Evolutionary conservation across 2,888 invertebrate genomes (phyloP).

Genomic region (Amblyjoppa fuscipennis): DNA sequence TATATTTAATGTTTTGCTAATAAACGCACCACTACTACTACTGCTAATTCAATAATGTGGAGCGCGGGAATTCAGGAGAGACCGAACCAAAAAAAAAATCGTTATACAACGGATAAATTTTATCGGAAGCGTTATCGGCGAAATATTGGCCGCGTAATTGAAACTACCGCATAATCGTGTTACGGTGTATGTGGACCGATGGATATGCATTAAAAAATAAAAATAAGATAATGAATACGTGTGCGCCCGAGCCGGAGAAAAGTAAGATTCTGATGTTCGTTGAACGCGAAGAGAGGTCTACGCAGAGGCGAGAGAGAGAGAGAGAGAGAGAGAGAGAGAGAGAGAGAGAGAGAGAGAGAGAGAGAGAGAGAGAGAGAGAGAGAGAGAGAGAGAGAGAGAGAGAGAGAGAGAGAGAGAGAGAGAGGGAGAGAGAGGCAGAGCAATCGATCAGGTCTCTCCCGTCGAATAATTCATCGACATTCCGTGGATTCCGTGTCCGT

Average conservation of each 20-base stretch:
- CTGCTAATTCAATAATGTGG: neutral
- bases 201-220: neutral
- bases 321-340: constrained; percentile 18
- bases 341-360: constrained; percentile 1
- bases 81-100: neutral
- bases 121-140: neutral
- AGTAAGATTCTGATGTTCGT: constrained; percentile 58
- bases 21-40: too few relatives aligned
- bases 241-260: constrained; percentile 45
- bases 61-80: neutral
- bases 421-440: neutral
- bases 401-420: constrained; percentile 22
- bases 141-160: neutral
- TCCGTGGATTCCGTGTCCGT: constrained; percentile 64
- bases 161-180: neutral
- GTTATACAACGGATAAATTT: neutral
- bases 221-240: neutral
- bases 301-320: constrained; percentile 11
- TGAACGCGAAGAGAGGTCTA: constrained; percentile 30
- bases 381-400: neutral
- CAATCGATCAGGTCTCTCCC: constrained; percentile 58
- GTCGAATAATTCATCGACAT: constrained; percentile 69
- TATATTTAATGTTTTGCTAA: too few relatives aligned
- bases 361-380: constrained; percentile 16
- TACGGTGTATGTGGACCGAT: neutral